Evolutionary conservation across 2,888 invertebrate genomes (phyloP).

Genomic region (Euspilapteryx auroguttella): DNA sequence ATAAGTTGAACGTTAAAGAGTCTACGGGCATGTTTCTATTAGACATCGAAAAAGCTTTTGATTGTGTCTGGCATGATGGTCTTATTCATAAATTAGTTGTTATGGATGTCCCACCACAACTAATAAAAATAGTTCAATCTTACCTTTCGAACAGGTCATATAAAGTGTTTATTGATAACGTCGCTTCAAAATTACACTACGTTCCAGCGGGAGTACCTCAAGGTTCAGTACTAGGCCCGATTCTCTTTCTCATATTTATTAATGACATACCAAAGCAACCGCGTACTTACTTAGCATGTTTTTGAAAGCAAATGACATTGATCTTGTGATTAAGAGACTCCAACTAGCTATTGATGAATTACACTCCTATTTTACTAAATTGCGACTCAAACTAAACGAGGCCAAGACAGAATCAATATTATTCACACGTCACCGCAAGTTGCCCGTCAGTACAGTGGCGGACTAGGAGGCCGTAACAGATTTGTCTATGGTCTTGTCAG

Average conservation of each 20-base stretch:
- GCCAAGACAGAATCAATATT: not conserved
- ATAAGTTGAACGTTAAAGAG: too few relatives aligned
- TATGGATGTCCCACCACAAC: not conserved
- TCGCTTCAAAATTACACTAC: not conserved
- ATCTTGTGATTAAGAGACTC: not conserved
- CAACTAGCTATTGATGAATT: not conserved
- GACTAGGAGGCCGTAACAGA: too few relatives aligned
- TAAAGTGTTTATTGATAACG: not conserved
- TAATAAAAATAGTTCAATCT: not conserved
- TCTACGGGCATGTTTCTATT: too few relatives aligned
- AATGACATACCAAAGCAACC: conserved; percentile 1
- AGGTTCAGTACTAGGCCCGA: not conserved
- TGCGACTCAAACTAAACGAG: not conserved
- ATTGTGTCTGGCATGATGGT: not conserved
- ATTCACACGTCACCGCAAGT: not conserved
- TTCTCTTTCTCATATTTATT: not conserved
- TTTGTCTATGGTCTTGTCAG: too few relatives aligned
- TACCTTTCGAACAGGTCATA: not conserved
- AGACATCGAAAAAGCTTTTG: too few relatives aligned
- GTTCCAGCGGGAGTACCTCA: not conserved
- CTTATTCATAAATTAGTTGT: not conserved
- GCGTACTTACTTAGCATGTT: not conserved
- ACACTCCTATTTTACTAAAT: not conserved
- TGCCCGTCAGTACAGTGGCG: too few relatives aligned
- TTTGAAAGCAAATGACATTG: not conserved